Evolutionary conservation across 2,797 vertebrate species (phyloP), one percentile per base, ranked within the genome.

Genomic region (Garrulus glandarius): DNA sequence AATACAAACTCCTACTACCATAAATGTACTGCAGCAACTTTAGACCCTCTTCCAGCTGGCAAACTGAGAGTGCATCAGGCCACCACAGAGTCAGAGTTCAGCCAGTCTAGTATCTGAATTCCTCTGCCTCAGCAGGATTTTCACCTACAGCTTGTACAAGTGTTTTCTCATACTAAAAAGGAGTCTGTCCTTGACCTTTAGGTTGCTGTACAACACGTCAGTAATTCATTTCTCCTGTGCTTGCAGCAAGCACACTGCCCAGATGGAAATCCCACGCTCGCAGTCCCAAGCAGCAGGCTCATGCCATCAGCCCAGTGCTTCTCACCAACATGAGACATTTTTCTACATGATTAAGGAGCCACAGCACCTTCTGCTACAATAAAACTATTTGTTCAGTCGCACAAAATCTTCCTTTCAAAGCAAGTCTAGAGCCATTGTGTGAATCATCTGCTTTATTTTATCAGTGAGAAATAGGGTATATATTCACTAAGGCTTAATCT

Each of bases 201-300:
- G 27, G 15, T 27, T 89, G 39, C 59, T 37, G 84, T 34, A 49
- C 64, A 68, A 34, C 65, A 36, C 4, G 52, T 37, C 91, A 85
- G 53, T 60, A 89, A 74, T 52, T 91, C 9, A 8, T 56, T 76
- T 87, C 46, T 75, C 43, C 63, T 44, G 44, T 2, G 1, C 64
- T 64, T 84, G 41, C 60, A 68, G 78, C 37, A 32, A 74, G 68
- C 37, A 11, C 34, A 8, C 49, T 47, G 60, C 41, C 87, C 92
- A 94, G 84, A 94, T 94, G 94, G 96, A 84, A 84, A 78, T 91
- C 91, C 95, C 95, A 94, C 57, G 43, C 92, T 84, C 15, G 0
- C 61, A 75, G 83, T 60, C 50, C 92, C 57, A 77, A 64, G 74
- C 91, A 93, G 88, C 74, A 71, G 79, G 24, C 80, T 84, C 10